phyloP scores from a whole-genome alignment of 2,113 vertebrate genomes.

The Salvelinus sp. region DNA sequence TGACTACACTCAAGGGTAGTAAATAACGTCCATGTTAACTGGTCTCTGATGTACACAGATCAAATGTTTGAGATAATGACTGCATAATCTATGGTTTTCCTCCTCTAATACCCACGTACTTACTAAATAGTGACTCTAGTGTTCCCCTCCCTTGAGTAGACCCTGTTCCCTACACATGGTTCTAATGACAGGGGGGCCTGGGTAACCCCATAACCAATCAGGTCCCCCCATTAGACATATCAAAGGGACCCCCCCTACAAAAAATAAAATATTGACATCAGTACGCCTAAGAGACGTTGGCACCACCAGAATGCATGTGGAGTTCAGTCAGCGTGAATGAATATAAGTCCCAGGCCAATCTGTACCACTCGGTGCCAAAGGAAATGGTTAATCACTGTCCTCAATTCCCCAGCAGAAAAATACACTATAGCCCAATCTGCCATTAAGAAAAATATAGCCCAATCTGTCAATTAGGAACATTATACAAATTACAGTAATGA shows the following conservation, averaged over 20 bases:
- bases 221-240: no score
- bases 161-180: no score
- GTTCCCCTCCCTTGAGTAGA: neutral
- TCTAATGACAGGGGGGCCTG: no score
- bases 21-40: conserved; percentile 25
- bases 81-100: neutral
- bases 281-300: no score
- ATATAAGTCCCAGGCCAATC: neutral
- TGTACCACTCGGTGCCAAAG: conserved; percentile 19
- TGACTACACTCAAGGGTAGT: conserved; percentile 8
- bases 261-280: no score
- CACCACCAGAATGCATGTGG: neutral
- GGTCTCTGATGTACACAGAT: conserved; percentile 23
- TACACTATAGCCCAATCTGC: conserved; percentile 32
- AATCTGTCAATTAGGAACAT: conserved; percentile 53
- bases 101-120: neutral
- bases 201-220: no score
- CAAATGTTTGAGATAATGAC: neutral
- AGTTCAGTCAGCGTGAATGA: conserved; percentile 3
- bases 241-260: no score
- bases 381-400: conserved; percentile 31
- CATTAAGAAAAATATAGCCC: conserved; percentile 46
- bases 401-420: conserved; percentile 39
- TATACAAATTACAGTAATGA: conserved; percentile 65
- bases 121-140: neutral